These are phyloP conservation scores for Epiblema foenella DNA, from an alignment of 2,888 invertebrate genomes.

Conservation along the genomic window DNA sequence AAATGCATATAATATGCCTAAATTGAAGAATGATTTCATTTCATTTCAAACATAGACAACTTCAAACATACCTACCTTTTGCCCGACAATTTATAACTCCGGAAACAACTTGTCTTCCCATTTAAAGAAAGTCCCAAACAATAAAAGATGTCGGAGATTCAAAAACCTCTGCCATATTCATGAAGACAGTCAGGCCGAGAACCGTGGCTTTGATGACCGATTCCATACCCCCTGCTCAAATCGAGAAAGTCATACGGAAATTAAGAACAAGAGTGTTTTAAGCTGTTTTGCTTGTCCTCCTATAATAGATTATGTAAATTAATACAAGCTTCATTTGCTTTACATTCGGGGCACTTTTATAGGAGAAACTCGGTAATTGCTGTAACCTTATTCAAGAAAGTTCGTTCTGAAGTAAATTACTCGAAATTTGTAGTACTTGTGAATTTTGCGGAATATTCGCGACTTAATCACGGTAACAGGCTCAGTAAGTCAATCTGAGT, in stretches of 20 bases:
- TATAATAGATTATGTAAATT: conserved; percentile 38
- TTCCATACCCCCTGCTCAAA: not conserved
- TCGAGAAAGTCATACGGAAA: conserved; percentile 7
- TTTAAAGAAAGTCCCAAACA: conserved; percentile 16
- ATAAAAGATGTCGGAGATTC: conserved; percentile 26
- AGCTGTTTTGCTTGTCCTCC: not conserved
- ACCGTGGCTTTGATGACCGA: conserved; percentile 17
- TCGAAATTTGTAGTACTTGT: conserved; percentile 53
- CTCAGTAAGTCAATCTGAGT: conserved; percentile 19
- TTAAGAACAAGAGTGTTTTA: not conserved
- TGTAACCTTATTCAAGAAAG: conserved; percentile 47
- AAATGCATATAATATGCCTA: no score
- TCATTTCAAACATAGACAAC: no score
- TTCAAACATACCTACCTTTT: no score
- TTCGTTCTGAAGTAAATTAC: conserved; percentile 51
- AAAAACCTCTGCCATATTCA: conserved; percentile 26
- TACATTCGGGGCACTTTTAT: conserved; percentile 44
- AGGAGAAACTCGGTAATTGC: conserved; percentile 50
- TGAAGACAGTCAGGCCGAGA: conserved; percentile 8
- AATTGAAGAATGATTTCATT: no score
- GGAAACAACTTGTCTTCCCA: not conserved
- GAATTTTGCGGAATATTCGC: conserved; percentile 49
- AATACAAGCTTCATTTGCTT: conserved; percentile 37
- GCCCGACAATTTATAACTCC: conserved; percentile 18
- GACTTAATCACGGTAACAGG: conserved; percentile 28